A percentile compares a stretch with the other conserved stretches of the same genome.
phyloP scores from a whole-genome alignment of 1,140 invertebrate genomes.

The Pseudobourletiella spinata region DNA sequence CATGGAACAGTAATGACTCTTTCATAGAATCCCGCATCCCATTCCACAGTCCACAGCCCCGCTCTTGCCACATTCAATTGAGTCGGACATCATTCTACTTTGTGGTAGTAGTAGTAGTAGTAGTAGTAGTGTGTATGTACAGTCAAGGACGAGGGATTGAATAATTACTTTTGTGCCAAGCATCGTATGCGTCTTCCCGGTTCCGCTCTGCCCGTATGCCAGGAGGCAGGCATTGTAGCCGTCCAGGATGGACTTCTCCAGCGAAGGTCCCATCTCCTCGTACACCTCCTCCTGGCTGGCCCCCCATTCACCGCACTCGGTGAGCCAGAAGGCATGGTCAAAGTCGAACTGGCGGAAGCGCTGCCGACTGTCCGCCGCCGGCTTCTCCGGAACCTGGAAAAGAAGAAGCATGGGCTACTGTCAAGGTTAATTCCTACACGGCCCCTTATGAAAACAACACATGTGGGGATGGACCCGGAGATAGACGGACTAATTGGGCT shows the following conservation, averaged over 20 bases:
- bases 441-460: too few species aligned
- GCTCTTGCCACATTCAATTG: not conserved
- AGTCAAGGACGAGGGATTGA: too few species aligned
- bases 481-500: too few species aligned
- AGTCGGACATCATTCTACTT: too few species aligned
- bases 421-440: too few species aligned
- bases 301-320: constrained; percentile 39
- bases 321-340: constrained; percentile 62
- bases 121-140: too few species aligned
- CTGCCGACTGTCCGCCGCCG: constrained; percentile 55
- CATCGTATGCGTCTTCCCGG: constrained; percentile 72
- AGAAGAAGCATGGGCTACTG: constrained; percentile 4
- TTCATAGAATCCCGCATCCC: too few species aligned
- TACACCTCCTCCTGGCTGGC: constrained; percentile 45
- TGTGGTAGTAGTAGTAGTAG: too few species aligned
- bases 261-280: constrained; percentile 52
- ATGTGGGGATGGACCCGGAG: too few species aligned
- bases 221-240: constrained; percentile 57
- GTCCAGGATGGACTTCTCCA: constrained; percentile 48
- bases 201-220: constrained; percentile 69
- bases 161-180: constrained; percentile 49
- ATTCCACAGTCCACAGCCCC: not conserved
- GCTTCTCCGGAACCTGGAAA: constrained; percentile 50
- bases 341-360: constrained; percentile 57
- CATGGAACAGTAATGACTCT: too few species aligned